Evolutionary conservation across 2,888 invertebrate genomes (phyloP), one percentile per base, ranked within the genome.

Genomic region (Seira ritae): DNA sequence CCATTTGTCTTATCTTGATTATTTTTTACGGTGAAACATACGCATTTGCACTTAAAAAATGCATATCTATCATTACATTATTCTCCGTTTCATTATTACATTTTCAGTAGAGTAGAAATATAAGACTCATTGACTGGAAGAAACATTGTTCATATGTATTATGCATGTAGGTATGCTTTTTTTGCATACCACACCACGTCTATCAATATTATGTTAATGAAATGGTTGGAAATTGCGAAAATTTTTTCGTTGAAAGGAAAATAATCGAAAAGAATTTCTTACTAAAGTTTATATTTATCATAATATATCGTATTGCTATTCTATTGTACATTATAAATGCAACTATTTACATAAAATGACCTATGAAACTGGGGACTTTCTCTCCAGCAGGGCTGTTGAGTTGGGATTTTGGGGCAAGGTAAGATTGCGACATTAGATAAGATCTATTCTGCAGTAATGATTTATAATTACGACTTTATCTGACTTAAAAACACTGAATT

Each of bases 41-140:
- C 50, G 15, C 50, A n/a, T 50, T n/a, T n/a, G n/a, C n/a, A n/a
- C n/a, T n/a, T n/a, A n/a, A n/a, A n/a, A n/a, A n/a, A 50, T 2
- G 17, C 17, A 8, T 50, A n/a, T 15, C 17, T 50, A 50, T 15
- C 2, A 50, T 15, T 50, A 3, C 17, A 50, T 50, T 50, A n/a
- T n/a, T n/a, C n/a, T n/a, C 2, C 50, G 50, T 50, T n/a, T 50
- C 31, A 31, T 31, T 31, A 4, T 31, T 8, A 31, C 8, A 31
- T 31, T 31, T 31, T 31, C 8, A 8, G 31, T 31, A 31, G 31
- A 31, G 31, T 31, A 31, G 31, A 31, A 31, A 31, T 31, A 31
- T 77, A 83, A 83, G 77, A 83, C 77, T 77, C 77, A 75, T 75
- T 83, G 82, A 77, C 82, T 77, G 82, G 82, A 82, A 83, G 77